These are phyloP conservation scores for Hippopotamyrus pictus DNA, from an alignment of 2,797 vertebrate species.

Conservation along the genomic window DNA sequence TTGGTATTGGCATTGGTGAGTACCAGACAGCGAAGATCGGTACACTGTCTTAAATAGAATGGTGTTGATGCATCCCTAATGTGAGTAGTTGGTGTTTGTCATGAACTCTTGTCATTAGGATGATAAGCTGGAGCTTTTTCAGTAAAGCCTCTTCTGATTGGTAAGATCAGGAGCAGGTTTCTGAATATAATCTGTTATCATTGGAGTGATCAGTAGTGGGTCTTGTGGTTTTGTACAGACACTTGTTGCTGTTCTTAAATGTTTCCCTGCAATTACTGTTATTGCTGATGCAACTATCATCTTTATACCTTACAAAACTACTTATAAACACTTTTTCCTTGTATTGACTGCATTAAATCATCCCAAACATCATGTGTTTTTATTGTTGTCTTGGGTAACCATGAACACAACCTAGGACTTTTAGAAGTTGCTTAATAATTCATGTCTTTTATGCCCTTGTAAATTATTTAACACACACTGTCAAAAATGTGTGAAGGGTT, in stretches of 20 bases:
- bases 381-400: background rate
- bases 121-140: background rate
- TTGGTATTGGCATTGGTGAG: background rate
- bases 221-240: background rate
- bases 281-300: background rate
- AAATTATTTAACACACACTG: background rate
- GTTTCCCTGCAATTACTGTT: background rate
- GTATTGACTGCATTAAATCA: background rate
- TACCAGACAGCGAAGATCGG: background rate
- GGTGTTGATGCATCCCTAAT: background rate
- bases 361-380: background rate
- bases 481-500: constrained; percentile 8
- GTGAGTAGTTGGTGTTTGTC: background rate
- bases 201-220: background rate
- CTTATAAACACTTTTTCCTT: background rate
- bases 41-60: background rate
- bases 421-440: constrained; percentile 18
- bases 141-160: background rate
- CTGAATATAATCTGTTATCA: background rate
- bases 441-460: background rate
- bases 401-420: background rate
- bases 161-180: background rate
- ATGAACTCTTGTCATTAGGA: background rate
- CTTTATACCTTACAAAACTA: background rate
- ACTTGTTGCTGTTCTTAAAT: background rate